Evolutionary conservation across 2,888 invertebrate species (phyloP), one percentile per base, ranked within the genome.

Genomic region (Plagodis dolabraria): DNA sequence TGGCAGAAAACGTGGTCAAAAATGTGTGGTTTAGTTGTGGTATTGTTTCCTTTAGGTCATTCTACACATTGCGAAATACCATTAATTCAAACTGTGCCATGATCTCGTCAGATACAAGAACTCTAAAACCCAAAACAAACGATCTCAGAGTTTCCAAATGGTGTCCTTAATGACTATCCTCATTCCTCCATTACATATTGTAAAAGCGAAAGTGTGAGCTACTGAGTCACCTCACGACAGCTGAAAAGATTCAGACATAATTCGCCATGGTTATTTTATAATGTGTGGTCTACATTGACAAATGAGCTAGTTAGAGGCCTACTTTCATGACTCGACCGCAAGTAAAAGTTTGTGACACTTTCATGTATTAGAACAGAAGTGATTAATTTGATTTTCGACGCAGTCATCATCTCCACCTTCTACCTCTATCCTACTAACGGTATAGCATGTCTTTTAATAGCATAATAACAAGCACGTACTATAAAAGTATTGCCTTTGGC

Each of bases 191-290:
- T 6, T 12, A 6, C 36, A 48, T 33, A 46, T 49, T 46, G 12
- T 49, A 53, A 58, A 53, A 58, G 53, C 58, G 58, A 58, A 58
- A 53, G 58, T 47, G 50, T 38, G 38, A 43, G 46, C 11, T 48
- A 33, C 47, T 38, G 36, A 51, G 0, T 42, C 52, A 47, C 9
- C 11, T 5, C 42, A 34, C 22, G 44, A 45, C 58, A 49, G 22
- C 49, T 53, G 53, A 45, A 53, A 53, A 48, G 45, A 40, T 35
- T 53, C 42, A 22, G 8, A 48, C 40, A 48, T 7, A 12, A 50
- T 57, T 47, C 22, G 33, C 6, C 35, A 33, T 44, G 38, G 49
- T 49, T 38, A 12, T n/a, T 22, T 22, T 35, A 48, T 47, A 22
- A 47, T 35, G 33, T 46, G 53, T 45, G 38, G 8, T 50, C 50